phyloP scores from a whole-genome alignment of 2,888 invertebrate genomes.

The Thymelicus acteon region DNA sequence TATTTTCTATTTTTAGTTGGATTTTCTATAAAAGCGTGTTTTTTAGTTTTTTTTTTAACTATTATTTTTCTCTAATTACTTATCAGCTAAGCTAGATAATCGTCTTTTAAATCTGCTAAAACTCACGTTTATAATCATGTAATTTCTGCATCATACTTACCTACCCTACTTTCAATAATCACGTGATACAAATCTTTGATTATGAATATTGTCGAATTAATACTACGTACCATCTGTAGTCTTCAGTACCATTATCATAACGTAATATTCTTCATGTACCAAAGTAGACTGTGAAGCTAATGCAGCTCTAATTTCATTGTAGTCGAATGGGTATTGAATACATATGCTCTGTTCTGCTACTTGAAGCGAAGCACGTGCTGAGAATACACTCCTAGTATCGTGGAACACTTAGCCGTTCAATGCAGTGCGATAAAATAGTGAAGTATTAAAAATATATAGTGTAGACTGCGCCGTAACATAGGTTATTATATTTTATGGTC shows the following conservation, averaged over 20 bases:
- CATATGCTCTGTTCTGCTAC: conserved; percentile 15
- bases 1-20: too few relatives aligned
- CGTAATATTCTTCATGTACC: not conserved
- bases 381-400: conserved; percentile 8
- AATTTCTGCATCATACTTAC: too few relatives aligned
- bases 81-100: too few relatives aligned
- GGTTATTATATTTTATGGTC: too few relatives aligned
- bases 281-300: conserved; percentile 3
- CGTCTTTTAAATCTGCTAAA: too few relatives aligned
- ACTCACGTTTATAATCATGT: too few relatives aligned
- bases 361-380: conserved; percentile 13
- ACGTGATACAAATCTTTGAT: too few relatives aligned
- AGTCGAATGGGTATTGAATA: conserved; percentile 17
- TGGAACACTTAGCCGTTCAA: conserved; percentile 3
- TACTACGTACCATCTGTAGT: not conserved
- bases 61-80: too few relatives aligned
- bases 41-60: too few relatives aligned
- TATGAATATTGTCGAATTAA: too few relatives aligned
- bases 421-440: not conserved
- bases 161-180: too few relatives aligned
- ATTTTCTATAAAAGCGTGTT: too few relatives aligned
- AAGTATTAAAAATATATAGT: not conserved
- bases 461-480: not conserved
- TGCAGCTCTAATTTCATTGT: conserved; percentile 23
- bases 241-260: not conserved